Evolutionary conservation across 2,113 vertebrate species (phyloP).

Genomic region (Empidonax traillii): DNA sequence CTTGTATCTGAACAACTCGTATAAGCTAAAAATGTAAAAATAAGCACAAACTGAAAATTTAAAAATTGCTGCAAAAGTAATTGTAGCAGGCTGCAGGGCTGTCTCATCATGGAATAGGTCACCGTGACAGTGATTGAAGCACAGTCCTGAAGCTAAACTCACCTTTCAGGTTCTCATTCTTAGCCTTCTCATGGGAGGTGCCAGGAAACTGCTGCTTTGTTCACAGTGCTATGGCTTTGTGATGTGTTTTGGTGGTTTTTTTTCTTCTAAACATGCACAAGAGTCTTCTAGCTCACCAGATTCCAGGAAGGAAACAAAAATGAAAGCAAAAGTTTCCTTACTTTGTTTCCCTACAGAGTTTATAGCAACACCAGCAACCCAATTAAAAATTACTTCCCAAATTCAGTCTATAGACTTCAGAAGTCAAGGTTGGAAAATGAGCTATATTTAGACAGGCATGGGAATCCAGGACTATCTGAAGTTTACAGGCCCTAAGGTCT

Average conservation of each 20-base stretch:
- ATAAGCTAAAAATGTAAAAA: neutral
- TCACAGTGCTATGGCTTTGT: neutral
- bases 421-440: neutral
- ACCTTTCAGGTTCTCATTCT: neutral
- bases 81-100: neutral
- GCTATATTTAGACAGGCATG: fast-evolving
- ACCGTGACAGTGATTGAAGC: neutral
- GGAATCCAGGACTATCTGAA: neutral
- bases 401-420: neutral
- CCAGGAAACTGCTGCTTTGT: neutral
- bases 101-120: neutral
- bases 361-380: neutral
- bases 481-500: neutral
- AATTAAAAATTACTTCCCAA: neutral
- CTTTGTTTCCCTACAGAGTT: neutral
- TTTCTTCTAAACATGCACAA: neutral
- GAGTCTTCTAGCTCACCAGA: neutral
- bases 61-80: neutral
- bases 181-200: neutral
- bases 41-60: neutral
- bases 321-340: neutral
- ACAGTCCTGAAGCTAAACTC: neutral
- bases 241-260: neutral
- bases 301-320: neutral
- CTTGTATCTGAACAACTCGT: neutral